A percentile compares a stretch with the other conserved stretches of the same genome.
These are phyloP conservation scores for Aphaenogaster rudis DNA, from an alignment of 1,140 invertebrate genomes.

Conservation along the genomic window DNA sequence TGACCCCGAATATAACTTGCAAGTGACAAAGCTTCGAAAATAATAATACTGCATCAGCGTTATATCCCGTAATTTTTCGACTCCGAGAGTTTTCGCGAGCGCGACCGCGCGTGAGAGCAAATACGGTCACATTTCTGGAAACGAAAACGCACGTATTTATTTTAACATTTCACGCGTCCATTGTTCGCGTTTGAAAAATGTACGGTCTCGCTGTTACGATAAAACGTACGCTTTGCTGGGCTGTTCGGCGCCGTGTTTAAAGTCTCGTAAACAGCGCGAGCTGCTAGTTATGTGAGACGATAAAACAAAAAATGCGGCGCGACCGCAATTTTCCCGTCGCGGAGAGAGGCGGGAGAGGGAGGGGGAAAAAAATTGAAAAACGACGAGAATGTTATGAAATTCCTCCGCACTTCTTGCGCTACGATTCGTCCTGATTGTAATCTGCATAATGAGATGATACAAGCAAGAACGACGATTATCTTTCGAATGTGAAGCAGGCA, in stretches of 20 bases:
- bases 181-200: conserved; percentile 60
- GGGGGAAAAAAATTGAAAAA: conserved; percentile 20
- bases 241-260: conserved; percentile 55
- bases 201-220: conserved; percentile 54
- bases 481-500: neutral
- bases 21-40: conserved; percentile 31
- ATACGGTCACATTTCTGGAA: conserved; percentile 53
- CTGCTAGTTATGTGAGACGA: conserved; percentile 56
- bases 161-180: conserved; percentile 58
- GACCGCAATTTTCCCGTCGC: conserved; percentile 52
- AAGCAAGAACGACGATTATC: neutral
- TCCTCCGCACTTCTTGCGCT: conserved; percentile 2
- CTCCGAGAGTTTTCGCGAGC: neutral
- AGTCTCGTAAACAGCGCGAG: conserved; percentile 57
- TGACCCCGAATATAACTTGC: neutral
- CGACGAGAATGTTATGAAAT: conserved; percentile 43
- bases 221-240: conserved; percentile 58
- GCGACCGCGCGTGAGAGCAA: conserved; percentile 8
- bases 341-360: neutral
- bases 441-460: conserved; percentile 24
- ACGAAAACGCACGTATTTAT: conserved; percentile 63
- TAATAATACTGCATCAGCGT: conserved; percentile 25
- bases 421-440: conserved; percentile 27
- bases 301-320: conserved; percentile 58
- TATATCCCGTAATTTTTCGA: conserved; percentile 27